These are phyloP conservation scores for Campoletis sonorensis DNA, from an alignment of 1,140 invertebrate species.

Conservation along the genomic window DNA sequence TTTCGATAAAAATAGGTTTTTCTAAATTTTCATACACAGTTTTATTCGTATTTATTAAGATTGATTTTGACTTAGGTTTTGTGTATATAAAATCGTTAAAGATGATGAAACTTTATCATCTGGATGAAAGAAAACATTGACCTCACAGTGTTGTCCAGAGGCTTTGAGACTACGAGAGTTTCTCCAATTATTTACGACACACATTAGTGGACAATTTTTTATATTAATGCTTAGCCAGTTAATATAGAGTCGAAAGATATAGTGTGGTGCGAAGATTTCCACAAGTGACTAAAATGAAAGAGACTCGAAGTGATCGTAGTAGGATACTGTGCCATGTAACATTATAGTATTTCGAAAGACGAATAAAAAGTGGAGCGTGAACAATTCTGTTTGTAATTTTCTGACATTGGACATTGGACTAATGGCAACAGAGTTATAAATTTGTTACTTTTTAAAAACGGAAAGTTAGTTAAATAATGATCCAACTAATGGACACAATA, in stretches of 20 bases:
- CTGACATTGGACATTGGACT: neutral
- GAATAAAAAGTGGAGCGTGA: neutral
- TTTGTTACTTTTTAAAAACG: no score
- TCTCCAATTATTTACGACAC: slow-evolving; percentile 18
- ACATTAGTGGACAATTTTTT: slow-evolving; percentile 9
- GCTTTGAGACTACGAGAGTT: slow-evolving; percentile 1
- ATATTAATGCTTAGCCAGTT: neutral
- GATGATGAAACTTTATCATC: neutral
- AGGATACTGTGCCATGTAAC: neutral
- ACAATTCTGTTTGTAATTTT: neutral
- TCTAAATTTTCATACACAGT: no score
- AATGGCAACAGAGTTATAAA: neutral
- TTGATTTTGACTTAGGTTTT: neutral
- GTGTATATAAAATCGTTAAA: neutral
- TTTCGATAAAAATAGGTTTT: no score
- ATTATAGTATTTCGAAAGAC: neutral
- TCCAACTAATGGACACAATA: no score
- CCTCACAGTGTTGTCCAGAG: slow-evolving; percentile 1
- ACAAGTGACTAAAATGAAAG: neutral
- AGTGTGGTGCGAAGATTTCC: neutral
- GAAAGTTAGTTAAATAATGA: no score
- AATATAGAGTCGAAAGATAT: neutral
- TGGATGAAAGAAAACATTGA: neutral
- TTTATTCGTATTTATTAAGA: no score
- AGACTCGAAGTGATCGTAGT: neutral